These are phyloP conservation scores for Poecilia latipinna DNA, from an alignment of 2,113 vertebrate species.

Conservation along the genomic window DNA sequence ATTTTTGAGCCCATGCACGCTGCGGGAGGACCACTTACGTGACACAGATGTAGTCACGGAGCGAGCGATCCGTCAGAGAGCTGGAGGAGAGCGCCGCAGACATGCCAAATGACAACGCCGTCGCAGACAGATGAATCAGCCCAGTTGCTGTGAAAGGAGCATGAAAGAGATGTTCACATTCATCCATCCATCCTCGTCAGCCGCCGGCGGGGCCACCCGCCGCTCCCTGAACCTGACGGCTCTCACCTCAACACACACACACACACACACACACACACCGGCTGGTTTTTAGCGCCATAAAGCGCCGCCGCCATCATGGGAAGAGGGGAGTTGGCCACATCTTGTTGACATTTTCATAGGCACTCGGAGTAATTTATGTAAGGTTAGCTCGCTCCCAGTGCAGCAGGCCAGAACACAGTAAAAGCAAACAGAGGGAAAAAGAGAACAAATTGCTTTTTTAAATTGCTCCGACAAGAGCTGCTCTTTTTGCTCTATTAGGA, in stretches of 20 bases:
- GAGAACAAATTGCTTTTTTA: slow-evolving; percentile 80
- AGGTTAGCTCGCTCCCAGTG: slow-evolving; percentile 71
- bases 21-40: background rate
- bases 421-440: slow-evolving; percentile 77
- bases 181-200: slow-evolving; percentile 71
- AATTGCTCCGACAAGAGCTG: slow-evolving; percentile 73
- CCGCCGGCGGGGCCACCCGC: slow-evolving; percentile 11
- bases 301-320: slow-evolving; percentile 26
- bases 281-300: slow-evolving; percentile 10
- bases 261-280: background rate
- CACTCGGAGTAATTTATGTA: slow-evolving; percentile 73
- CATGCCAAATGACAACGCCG: slow-evolving; percentile 48
- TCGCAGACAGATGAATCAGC: slow-evolving; percentile 61
- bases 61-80: slow-evolving; percentile 56
- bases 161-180: slow-evolving; percentile 68
- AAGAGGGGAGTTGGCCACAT: slow-evolving; percentile 45
- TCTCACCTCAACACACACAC: slow-evolving; percentile 19
- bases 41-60: background rate
- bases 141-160: slow-evolving; percentile 57
- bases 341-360: slow-evolving; percentile 79
- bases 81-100: slow-evolving; percentile 33
- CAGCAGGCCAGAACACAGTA: slow-evolving; percentile 69
- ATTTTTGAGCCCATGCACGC: slow-evolving; percentile 11
- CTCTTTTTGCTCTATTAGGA: slow-evolving; percentile 77
- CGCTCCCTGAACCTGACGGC: slow-evolving; percentile 21